These are phyloP conservation scores for Pheosia gnoma DNA, from an alignment of 2,888 invertebrate genomes.

Conservation along the genomic window DNA sequence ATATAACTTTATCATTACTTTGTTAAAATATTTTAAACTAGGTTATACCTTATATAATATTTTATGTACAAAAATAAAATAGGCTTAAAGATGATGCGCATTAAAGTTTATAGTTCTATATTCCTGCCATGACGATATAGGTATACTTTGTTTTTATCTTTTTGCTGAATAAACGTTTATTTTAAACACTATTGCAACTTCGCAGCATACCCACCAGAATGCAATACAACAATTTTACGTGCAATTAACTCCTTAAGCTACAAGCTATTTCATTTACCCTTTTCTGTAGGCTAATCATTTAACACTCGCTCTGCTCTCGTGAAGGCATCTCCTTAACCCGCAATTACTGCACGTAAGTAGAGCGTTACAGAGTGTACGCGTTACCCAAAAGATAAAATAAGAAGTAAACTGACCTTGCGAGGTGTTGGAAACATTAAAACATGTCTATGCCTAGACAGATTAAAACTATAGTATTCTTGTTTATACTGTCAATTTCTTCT, in stretches of 20 bases:
- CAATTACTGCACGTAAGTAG: conserved; percentile 56
- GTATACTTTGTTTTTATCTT: too few species aligned
- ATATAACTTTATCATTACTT: too few species aligned
- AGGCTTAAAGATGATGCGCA: too few species aligned
- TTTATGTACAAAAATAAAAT: too few species aligned
- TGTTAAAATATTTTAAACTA: too few species aligned
- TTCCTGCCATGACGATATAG: too few species aligned
- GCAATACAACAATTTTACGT: conserved; percentile 11
- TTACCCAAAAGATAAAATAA: conserved; percentile 53
- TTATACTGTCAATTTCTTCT: too few species aligned
- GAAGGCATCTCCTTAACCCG: conserved; percentile 43
- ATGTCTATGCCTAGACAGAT: too few species aligned
- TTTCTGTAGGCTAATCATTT: conserved; percentile 26
- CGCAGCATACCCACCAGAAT: not conserved
- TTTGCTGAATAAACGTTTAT: too few species aligned
- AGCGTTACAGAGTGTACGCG: conserved; percentile 55
- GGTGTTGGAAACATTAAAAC: conserved; percentile 36
- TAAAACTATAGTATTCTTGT: too few species aligned
- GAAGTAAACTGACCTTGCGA: conserved; percentile 47
- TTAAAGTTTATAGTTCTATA: too few species aligned
- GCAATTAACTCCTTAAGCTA: conserved; percentile 11
- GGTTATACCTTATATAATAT: too few species aligned
- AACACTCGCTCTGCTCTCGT: conserved; percentile 42
- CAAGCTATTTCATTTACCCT: conserved; percentile 10
- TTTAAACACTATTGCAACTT: not conserved